A percentile compares a stretch with the other conserved stretches of the same genome.
phyloP scores from a whole-genome alignment of 2,888 invertebrate genomes.

The Orthosia incerta region DNA sequence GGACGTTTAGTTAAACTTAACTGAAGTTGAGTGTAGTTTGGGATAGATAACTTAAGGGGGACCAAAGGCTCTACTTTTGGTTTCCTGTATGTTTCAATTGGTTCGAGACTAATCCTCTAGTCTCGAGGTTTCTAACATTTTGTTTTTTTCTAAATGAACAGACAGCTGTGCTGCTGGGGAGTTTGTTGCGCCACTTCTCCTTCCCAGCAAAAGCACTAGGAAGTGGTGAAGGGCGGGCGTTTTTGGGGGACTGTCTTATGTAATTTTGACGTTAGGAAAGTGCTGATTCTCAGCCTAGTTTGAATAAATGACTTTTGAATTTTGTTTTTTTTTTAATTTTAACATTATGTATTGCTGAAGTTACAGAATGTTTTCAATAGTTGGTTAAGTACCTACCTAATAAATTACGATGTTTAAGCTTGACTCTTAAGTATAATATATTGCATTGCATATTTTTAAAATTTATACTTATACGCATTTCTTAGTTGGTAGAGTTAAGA shows the following conservation, averaged over 20 bases:
- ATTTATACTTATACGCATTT: not conserved
- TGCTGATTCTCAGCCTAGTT: no score
- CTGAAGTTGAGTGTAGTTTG: slow-evolving; percentile 18
- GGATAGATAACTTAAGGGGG: not conserved
- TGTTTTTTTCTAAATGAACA: no score
- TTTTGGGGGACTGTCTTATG: no score
- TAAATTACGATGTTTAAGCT: not conserved
- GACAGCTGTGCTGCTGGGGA: no score
- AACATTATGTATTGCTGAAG: not conserved
- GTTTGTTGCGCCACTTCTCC: no score
- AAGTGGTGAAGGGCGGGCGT: no score
- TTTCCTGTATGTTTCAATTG: not conserved
- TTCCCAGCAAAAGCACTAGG: no score
- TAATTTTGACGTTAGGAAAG: no score
- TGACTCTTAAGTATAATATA: not conserved
- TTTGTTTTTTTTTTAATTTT: no score
- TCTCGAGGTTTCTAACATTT: not conserved
- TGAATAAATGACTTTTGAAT: no score
- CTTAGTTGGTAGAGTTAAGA: not conserved
- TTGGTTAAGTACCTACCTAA: no score
- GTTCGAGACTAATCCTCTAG: not conserved
- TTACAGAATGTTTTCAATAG: not conserved
- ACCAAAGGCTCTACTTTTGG: not conserved
- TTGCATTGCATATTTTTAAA: not conserved
- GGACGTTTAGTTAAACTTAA: slow-evolving; percentile 54